Base-by-base conservation (phyloP, 2,113 vertebrate species). In the Aegypius monachus region DNA sequence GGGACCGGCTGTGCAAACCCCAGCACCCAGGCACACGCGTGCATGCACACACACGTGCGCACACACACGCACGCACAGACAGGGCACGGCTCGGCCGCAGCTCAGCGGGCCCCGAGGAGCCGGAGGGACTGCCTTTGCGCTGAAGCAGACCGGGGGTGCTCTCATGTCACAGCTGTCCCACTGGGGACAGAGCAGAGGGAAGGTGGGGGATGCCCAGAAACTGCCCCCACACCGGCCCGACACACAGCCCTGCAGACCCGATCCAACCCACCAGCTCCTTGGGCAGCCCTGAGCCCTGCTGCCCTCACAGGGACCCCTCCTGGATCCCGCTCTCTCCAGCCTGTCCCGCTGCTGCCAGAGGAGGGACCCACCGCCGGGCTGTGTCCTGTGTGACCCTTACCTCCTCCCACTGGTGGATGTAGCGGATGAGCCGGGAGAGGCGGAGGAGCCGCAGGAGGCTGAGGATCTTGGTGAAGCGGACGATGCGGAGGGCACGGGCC, bases 401-500 rank as follows among this genome's bases (percentile, higher is more conserved):
- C 99, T 99, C 99, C 89, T 99, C 99, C 99, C 99, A 99, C 77
- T 99, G 99, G 97, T 99, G 99, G 97, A 99, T 99, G 97, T 99
- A 99, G 16, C 99, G 99, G 94, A 99, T 99, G 86, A 99, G 99
- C 16, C 99, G 98, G 13, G 99, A 99, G 48, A 99, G 98, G 32
- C 99, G 98, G 7, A 99, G 98, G 56, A 99, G 98, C 27, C 99
- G 97, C 91, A 99, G 97, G 29, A 99, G 97, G 88, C 99, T 99
- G 92, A 99, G 99, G 97, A 99, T 99, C 97, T 99, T 99, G 36
- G 99, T 99, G 98, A 99, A 99, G 22, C 99, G 99, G 22, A 99
- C 99, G 3, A 99, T 99, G 75, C 99, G 98, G 52, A 99, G 98
- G 2, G 99, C 99, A 0, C 99, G 98, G 6, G 99, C 99, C 0